Percentiles rank a stretch among this genome's conserved stretches.
Conservation (phyloP, 2,888 invertebrate species). For the Folsomia candida region DNA sequence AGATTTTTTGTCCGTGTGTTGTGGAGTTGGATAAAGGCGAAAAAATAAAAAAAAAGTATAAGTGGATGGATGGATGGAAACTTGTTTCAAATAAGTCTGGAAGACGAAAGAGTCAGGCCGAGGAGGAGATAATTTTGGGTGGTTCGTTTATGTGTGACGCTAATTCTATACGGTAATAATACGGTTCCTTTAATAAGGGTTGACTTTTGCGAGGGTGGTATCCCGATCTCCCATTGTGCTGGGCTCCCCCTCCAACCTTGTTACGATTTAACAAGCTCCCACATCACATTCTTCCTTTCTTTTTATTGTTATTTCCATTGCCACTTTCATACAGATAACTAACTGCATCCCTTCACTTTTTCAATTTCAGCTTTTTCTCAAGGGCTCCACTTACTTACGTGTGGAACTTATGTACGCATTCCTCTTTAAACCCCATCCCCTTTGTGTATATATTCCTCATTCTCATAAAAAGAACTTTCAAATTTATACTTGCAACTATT, state of each 20-base stretch:
- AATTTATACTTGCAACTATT: too few species aligned
- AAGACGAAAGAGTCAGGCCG: neutral
- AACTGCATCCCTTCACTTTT: neutral
- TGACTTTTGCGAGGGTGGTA: conserved; percentile 24
- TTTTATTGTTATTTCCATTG: conserved; percentile 12
- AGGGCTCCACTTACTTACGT: neutral
- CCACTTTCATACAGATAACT: neutral
- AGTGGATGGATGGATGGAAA: neutral
- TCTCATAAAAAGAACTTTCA: too few species aligned
- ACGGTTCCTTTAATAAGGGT: conserved; percentile 21
- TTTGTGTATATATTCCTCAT: too few species aligned
- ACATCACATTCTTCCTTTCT: conserved; percentile 1
- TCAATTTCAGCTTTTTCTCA: neutral
- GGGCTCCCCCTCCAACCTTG: conserved; percentile 7
- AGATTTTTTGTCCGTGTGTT: neutral
- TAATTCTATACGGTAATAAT: too few species aligned
- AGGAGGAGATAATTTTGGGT: neutral
- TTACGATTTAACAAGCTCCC: conserved; percentile 23
- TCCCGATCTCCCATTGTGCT: conserved; percentile 19
- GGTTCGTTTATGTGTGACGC: conserved; percentile 18
- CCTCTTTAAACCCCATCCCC: too few species aligned
- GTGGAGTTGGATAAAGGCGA: neutral
- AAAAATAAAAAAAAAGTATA: neutral
- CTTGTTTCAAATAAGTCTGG: neutral
- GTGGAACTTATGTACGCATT: too few species aligned